Evolutionary conservation across 2,888 invertebrate genomes (phyloP).

Genomic region (Cosmopolites sordidus): DNA sequence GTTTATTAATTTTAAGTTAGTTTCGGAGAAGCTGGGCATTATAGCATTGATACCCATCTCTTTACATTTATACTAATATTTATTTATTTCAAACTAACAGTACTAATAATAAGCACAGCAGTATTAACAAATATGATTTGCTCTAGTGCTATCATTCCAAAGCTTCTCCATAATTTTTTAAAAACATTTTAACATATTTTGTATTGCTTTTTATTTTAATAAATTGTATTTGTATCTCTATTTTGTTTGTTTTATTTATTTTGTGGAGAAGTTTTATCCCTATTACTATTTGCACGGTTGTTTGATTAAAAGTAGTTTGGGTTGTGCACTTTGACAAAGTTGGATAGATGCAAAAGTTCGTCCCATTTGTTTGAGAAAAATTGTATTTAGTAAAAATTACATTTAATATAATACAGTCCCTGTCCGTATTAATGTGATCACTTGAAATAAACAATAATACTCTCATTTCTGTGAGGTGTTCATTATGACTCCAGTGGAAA

Average conservation of each 20-base stretch:
- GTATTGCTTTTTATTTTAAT: slow-evolving; percentile 29
- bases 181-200: slow-evolving; percentile 5
- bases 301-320: too few species aligned
- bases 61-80: slow-evolving; percentile 23
- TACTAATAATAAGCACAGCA: slow-evolving; percentile 24
- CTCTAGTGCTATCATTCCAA: slow-evolving; percentile 44
- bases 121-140: slow-evolving; percentile 28
- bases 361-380: too few species aligned
- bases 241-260: slow-evolving; percentile 36
- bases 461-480: too few species aligned
- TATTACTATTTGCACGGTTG: background rate
- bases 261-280: slow-evolving; percentile 44
- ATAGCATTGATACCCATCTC: slow-evolving; percentile 26
- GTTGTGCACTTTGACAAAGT: too few species aligned
- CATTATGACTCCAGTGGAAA: too few species aligned
- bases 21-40: slow-evolving; percentile 44
- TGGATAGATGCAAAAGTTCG: too few species aligned
- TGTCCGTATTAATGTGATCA: too few species aligned
- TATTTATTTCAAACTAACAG: slow-evolving; percentile 29
- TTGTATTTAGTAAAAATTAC: too few species aligned
- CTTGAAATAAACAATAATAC: too few species aligned
- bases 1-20: slow-evolving; percentile 10
- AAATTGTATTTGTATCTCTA: slow-evolving; percentile 29
- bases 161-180: slow-evolving; percentile 45
- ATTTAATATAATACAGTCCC: too few species aligned